Percentiles rank a stretch among this genome's conserved stretches.
Conservation (phyloP, 53 echinoderm and acorn worm species). For the Hippasteria phrygiana region DNA sequence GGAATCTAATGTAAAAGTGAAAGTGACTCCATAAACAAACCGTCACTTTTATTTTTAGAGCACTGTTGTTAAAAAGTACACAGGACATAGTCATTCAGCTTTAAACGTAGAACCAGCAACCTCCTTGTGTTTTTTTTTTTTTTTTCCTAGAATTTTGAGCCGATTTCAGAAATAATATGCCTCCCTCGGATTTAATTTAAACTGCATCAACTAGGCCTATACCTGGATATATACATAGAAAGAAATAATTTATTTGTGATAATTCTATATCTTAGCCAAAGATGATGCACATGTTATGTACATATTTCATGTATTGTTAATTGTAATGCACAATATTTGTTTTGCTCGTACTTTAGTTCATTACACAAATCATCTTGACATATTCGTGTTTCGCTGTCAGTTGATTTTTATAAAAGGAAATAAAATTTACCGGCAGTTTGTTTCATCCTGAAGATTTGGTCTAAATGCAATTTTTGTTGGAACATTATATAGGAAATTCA, state of each 20-base stretch:
- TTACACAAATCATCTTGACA: neutral
- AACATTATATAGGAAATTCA: too few species aligned
- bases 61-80: too few species aligned
- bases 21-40: too few species aligned
- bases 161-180: neutral
- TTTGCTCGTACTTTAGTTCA: neutral
- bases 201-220: neutral
- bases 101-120: too few species aligned
- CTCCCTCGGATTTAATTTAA: neutral
- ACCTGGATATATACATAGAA: constrained; percentile 10
- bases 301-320: neutral
- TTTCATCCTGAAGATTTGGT: too few species aligned
- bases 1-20: too few species aligned
- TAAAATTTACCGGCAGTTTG: too few species aligned
- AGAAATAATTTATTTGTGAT: constrained; percentile 49
- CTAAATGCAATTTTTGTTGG: too few species aligned
- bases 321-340: neutral
- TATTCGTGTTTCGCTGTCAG: too few species aligned
- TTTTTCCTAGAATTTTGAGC: neutral
- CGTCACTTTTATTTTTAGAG: too few species aligned
- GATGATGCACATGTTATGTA: constrained; percentile 42
- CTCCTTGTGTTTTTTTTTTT: neutral
- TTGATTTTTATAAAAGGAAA: too few species aligned
- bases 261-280: constrained; percentile 52
- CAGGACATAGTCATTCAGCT: too few species aligned